Conservation (phyloP, 2,113 vertebrate genomes). For the Paramisgurnus dabryanus region DNA sequence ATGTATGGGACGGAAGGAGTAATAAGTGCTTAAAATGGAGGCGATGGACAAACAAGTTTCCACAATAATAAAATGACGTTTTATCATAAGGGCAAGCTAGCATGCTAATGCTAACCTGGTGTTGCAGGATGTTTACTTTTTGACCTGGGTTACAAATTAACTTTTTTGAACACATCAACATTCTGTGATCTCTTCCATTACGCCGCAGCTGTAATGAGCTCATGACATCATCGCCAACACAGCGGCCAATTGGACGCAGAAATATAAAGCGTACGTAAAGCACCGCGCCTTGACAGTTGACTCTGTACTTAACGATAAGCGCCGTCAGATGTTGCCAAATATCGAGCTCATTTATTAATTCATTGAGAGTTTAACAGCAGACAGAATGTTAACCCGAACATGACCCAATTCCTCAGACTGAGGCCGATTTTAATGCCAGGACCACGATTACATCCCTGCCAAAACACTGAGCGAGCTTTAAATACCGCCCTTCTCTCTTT, state of each 20-base stretch:
- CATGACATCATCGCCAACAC: conserved; percentile 11
- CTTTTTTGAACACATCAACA: not conserved
- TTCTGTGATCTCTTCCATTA: conserved; percentile 13
- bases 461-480: conserved; percentile 29
- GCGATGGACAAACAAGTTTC: conserved; percentile 13
- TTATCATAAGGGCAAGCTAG: not conserved
- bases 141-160: not conserved
- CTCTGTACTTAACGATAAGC: conserved; percentile 22
- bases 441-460: conserved; percentile 36
- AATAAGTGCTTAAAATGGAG: conserved; percentile 1
- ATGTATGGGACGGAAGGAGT: not conserved
- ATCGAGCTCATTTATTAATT: conserved; percentile 42
- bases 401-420: conserved; percentile 38
- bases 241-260: not conserved
- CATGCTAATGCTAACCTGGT: conserved; percentile 4
- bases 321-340: conserved; percentile 9
- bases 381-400: conserved; percentile 38
- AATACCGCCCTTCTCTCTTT: conserved; percentile 50
- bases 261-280: conserved; percentile 13
- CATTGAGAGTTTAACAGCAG: conserved; percentile 13
- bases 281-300: not conserved
- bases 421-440: conserved; percentile 18
- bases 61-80: conserved; percentile 1
- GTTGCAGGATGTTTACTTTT: not conserved
- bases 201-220: not conserved